Base-by-base conservation (phyloP, 2,888 invertebrate species). In the Drosophila hawaiiensis region DNA sequence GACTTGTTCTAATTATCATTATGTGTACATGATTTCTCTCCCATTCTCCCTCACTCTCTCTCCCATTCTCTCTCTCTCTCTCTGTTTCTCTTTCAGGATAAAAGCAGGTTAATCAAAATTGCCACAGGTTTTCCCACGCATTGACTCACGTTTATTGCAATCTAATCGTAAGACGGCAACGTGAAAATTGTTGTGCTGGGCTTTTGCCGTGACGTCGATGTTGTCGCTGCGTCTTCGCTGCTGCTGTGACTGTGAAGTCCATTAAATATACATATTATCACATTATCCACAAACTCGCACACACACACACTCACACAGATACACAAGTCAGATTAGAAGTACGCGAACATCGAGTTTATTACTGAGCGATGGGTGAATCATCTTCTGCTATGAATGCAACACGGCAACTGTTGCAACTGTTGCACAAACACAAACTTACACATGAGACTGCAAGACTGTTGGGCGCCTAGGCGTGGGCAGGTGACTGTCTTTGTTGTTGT, bases 391-490 rank as follows among this genome's bases (percentile, higher is more conserved):
- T 25, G 7, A 47, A 25, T 47, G 16, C 22, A 22, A 7, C 22
- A 47, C 22, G 7, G 47, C 47, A 41, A 25, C 28, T 22, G 35
- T 39, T 43, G 55, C 62, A 68, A 56, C 14, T 28, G 22, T 33
- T 25, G 43, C 56, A 66, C 28, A 3, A 2, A 35, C 60, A 28
- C 2, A 33, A 37, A 80, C 76, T 80, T 80, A 76, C 79, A 55
- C 6, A 47, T 19, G 28, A 4, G 4, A 60, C 37, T 64, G 73
- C 37, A 29, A 10, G 43, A 29, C 28, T 64, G 73, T 33, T 25
- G 31, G 41, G 39, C 55, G 49, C 35, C 29, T 28, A 53, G 7
- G 14, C 63, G 64, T 25, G 47, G 28, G 49, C 65, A 55, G 39
- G 12, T 35, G 19, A 10, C 22, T 10, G 33, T 6, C 19, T 33